A percentile compares a stretch with the other conserved stretches of the same genome.
Evolutionary conservation across 2,888 invertebrate genomes (phyloP).

Genomic region (Coronaproctus castanopsis): DNA sequence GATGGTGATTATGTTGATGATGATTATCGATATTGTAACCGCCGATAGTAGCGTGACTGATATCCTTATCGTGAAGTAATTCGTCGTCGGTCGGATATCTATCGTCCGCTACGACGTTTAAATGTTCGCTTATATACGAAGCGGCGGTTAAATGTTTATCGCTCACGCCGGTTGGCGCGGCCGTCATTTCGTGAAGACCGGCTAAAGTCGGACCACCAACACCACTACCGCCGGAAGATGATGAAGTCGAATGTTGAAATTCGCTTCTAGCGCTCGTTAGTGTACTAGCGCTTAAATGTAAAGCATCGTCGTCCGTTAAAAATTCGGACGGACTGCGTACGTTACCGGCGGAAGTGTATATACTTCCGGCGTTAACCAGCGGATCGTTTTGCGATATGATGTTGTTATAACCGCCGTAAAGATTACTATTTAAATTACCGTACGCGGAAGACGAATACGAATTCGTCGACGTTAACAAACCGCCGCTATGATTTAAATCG

Average conservation of each 20-base stretch:
- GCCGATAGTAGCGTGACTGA: constrained; percentile 10
- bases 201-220: neutral
- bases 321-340: constrained; percentile 12
- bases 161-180: too few species aligned
- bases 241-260: neutral
- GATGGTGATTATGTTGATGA: too few species aligned
- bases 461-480: constrained; percentile 32
- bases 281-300: neutral
- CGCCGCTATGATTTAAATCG: constrained; percentile 40
- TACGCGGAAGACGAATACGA: constrained; percentile 2
- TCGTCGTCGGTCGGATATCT: constrained; percentile 7
- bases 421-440: constrained; percentile 6
- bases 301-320: constrained; percentile 7
- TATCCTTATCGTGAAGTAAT: constrained; percentile 9
- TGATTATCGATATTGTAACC: constrained; percentile 11
- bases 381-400: constrained; percentile 10
- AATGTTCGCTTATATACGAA: constrained; percentile 9
- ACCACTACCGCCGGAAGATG: neutral
- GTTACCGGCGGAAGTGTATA: constrained; percentile 7
- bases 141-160: constrained; percentile 6
- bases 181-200: too few species aligned
- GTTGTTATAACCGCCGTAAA: constrained; percentile 6
- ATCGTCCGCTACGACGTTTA: constrained; percentile 8
- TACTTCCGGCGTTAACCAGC: constrained; percentile 10
- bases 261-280: too few species aligned